phyloP scores from a whole-genome alignment of 2,797 vertebrate genomes.

The Cuculus canorus region DNA sequence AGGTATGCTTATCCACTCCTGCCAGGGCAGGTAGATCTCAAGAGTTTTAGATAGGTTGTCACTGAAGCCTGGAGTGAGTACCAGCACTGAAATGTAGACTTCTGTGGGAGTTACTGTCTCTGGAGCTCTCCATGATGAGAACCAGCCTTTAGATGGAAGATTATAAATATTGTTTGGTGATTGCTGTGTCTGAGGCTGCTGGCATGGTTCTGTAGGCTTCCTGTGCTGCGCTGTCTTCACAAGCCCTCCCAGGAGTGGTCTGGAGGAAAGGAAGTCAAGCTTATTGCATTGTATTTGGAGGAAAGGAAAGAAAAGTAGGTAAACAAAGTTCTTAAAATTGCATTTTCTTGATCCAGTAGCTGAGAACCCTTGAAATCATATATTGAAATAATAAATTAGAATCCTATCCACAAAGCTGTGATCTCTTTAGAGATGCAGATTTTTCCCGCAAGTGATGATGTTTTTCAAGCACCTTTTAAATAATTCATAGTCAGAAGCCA shows the following conservation, averaged over 20 bases:
- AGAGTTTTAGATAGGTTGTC: neutral
- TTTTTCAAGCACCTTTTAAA: conserved; percentile 8
- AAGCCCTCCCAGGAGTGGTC: neutral
- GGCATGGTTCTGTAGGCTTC: neutral
- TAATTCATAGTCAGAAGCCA: conserved; percentile 1
- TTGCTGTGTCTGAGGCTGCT: neutral
- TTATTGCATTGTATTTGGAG: neutral
- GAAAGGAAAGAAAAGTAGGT: neutral
- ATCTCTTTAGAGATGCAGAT: neutral
- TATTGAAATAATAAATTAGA: neutral
- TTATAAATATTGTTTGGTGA: neutral
- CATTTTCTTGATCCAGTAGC: neutral
- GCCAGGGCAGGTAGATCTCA: neutral
- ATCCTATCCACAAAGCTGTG: neutral
- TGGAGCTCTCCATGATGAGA: neutral
- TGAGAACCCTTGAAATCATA: neutral
- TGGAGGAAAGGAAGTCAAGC: neutral
- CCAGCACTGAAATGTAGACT: neutral
- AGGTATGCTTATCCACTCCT: rapidly evolving
- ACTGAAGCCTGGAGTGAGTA: neutral
- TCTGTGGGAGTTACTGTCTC: neutral
- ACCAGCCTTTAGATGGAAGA: neutral
- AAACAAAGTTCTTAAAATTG: neutral
- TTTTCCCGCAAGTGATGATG: neutral
- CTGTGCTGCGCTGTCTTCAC: neutral